Percentiles rank a stretch among this genome's conserved stretches.
These are phyloP conservation scores for Lasioglossum pauxillum DNA, from an alignment of 2,888 invertebrate species.

Conservation along the genomic window DNA sequence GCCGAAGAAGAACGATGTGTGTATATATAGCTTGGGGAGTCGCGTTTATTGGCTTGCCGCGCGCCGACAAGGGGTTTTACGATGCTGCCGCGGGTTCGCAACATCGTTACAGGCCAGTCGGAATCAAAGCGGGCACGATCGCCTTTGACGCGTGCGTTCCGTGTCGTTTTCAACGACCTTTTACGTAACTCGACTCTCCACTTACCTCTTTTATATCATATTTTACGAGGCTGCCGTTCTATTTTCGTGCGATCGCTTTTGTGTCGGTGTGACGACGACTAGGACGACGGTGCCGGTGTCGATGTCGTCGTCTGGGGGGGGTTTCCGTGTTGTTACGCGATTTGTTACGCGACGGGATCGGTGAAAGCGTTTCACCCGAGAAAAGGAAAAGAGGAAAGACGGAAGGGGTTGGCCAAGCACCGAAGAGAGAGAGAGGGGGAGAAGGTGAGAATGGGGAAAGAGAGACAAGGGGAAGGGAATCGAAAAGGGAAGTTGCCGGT, in stretches of 20 bases:
- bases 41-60: conserved; percentile 6
- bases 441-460: neutral
- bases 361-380: conserved; percentile 30
- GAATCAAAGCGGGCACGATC: conserved; percentile 43
- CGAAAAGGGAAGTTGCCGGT: conserved; percentile 28
- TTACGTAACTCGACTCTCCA: conserved; percentile 34
- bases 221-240: conserved; percentile 19
- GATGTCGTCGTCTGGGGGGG: neutral
- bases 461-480: neutral
- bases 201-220: conserved; percentile 33
- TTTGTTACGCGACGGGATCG: conserved; percentile 25
- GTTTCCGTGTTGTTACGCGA: conserved; percentile 27
- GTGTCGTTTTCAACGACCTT: conserved; percentile 19
- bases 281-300: neutral
- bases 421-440: neutral
- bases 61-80: conserved; percentile 18
- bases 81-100: conserved; percentile 11
- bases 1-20: neutral
- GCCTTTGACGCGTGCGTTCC: conserved; percentile 35
- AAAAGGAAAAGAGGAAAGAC: neutral
- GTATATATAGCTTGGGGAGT: neutral
- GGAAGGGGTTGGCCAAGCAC: neutral
- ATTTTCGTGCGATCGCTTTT: conserved; percentile 1
- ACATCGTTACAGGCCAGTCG: conserved; percentile 26
- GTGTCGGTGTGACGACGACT: neutral